These are phyloP conservation scores for Orgyia antiqua DNA, from an alignment of 2,888 invertebrate genomes.

Conservation along the genomic window DNA sequence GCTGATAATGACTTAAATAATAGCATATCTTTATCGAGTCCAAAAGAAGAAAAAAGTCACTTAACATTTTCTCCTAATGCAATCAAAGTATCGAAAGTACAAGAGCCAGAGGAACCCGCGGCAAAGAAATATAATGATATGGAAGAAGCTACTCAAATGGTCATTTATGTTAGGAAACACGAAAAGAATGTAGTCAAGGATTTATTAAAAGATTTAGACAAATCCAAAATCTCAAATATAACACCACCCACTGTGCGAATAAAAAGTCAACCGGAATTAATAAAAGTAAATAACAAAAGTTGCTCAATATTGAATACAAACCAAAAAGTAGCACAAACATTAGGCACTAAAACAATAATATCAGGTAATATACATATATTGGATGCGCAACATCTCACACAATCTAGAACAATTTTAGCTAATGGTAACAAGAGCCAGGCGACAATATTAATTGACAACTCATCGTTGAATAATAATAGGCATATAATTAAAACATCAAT, in stretches of 20 bases:
- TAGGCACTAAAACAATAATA: conserved; percentile 72
- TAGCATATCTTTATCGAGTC: conserved; percentile 76
- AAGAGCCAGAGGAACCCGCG: conserved; percentile 48
- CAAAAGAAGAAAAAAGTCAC: conserved; percentile 83
- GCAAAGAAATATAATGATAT: conserved; percentile 37
- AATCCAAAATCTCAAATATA: conserved; percentile 45
- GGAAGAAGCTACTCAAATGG: conserved; percentile 73
- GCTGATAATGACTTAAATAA: conserved; percentile 48
- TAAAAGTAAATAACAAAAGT: conserved; percentile 66
- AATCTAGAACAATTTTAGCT: conserved; percentile 70
- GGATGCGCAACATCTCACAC: conserved; percentile 57
- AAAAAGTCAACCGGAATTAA: conserved; percentile 62
- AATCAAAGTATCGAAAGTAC: conserved; percentile 80
- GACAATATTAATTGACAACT: conserved; percentile 71
- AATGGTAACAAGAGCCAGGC: conserved; percentile 69
- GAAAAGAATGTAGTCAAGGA: conserved; percentile 81
- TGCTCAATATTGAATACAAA: conserved; percentile 69
- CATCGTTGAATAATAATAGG: conserved; percentile 64
- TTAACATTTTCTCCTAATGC: conserved; percentile 84
- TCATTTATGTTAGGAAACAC: conserved; percentile 67
- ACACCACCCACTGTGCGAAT: conserved; percentile 58
- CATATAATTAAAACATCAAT: conserved; percentile 73
- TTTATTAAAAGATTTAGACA: conserved; percentile 78
- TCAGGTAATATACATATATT: conserved; percentile 76
- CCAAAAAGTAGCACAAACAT: conserved; percentile 62